Conservation (phyloP, 2,888 invertebrate genomes). For the Hyalella azteca region DNA sequence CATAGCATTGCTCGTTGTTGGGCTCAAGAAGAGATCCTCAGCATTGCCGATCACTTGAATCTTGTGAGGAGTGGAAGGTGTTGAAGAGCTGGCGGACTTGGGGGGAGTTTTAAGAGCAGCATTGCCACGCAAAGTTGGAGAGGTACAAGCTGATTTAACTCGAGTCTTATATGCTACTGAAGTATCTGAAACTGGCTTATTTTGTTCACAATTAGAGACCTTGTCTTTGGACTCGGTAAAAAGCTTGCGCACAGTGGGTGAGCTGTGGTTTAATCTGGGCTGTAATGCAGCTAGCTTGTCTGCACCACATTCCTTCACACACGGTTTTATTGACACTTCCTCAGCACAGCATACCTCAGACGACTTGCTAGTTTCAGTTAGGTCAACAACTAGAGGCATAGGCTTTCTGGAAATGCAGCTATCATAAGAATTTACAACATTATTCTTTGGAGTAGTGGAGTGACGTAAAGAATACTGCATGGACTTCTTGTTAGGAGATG, state of each 20-base stretch:
- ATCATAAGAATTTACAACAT: not conserved
- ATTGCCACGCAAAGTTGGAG: not conserved
- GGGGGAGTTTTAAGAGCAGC: constrained; percentile 26
- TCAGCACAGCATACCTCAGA: not conserved
- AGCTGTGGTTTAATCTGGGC: constrained; percentile 19
- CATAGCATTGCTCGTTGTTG: not conserved
- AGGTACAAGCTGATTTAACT: not conserved
- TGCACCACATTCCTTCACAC: not conserved
- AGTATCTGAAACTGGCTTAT: not conserved
- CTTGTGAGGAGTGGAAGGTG: constrained; percentile 32
- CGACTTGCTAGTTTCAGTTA: not conserved
- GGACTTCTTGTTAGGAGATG: constrained; percentile 3
- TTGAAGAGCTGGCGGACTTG: not conserved
- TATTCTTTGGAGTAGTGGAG: not conserved
- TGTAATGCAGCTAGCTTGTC: not conserved
- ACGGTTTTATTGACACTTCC: not conserved
- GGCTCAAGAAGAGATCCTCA: constrained; percentile 4
- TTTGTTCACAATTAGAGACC: not conserved
- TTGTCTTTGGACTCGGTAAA: not conserved
- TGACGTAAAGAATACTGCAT: constrained; percentile 1
- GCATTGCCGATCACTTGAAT: constrained; percentile 7
- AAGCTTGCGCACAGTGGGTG: constrained; percentile 14
- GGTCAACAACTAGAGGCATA: constrained; percentile 17
- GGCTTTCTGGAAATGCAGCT: not conserved
- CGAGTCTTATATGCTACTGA: not conserved